Evolutionary conservation across 2,113 vertebrate genomes (phyloP).

Genomic region (Gallinago jamesoni): DNA sequence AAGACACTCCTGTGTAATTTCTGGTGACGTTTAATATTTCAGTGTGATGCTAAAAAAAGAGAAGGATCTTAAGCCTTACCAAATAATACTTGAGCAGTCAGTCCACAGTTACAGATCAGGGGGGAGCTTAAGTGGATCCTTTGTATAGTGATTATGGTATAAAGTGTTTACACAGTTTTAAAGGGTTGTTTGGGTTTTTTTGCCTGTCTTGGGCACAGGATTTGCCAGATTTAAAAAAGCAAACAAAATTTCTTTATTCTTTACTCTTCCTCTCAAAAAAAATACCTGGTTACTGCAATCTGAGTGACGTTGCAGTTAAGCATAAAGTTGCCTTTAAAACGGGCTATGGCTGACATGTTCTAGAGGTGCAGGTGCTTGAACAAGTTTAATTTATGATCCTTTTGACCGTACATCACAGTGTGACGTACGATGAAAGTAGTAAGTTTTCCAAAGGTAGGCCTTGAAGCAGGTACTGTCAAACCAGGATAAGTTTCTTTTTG

Average conservation of each 20-base stretch:
- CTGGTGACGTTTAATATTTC: not conserved
- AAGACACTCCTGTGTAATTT: not conserved
- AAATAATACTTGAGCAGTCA: not conserved
- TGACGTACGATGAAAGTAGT: not conserved
- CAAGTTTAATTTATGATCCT: not conserved
- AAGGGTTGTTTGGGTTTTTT: not conserved
- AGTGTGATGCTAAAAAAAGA: not conserved
- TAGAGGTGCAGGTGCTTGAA: not conserved
- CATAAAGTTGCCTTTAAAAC: not conserved
- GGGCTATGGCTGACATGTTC: rapidly evolving
- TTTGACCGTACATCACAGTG: not conserved
- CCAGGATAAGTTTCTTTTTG: rapidly evolving
- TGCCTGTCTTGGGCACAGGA: not conserved
- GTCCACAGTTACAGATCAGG: not conserved
- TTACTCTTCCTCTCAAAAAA: not conserved
- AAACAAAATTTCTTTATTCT: not conserved
- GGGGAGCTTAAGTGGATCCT: not conserved
- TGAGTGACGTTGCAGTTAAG: not conserved
- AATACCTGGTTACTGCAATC: not conserved
- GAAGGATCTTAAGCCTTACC: not conserved
- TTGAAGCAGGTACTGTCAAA: not conserved
- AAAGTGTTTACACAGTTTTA: not conserved
- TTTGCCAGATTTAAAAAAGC: not conserved
- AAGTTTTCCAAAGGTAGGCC: not conserved
- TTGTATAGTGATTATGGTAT: not conserved